Evolutionary conservation across 1,140 invertebrate genomes (phyloP).

Genomic region (Parapsyche elsis): DNA sequence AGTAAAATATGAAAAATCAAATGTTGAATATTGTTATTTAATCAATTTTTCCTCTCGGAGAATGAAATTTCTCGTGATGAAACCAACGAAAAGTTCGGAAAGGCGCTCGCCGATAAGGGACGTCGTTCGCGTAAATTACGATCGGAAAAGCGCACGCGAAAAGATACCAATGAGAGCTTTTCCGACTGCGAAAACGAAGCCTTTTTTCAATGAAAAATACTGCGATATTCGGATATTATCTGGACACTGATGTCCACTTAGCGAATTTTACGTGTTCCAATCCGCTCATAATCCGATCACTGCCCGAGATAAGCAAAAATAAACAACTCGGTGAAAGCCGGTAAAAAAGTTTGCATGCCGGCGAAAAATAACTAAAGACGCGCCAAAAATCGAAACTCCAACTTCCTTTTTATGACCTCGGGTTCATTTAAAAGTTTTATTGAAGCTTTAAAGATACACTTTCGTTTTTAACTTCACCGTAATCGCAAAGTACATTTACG

Average conservation of each 20-base stretch:
- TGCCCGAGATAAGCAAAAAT: neutral
- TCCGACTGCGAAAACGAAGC: neutral
- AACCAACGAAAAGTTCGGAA: constrained; percentile 14
- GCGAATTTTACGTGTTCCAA: constrained; percentile 17
- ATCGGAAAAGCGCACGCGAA: constrained; percentile 22
- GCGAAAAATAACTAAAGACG: neutral
- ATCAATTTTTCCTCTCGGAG: neutral
- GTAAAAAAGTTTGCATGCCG: neutral
- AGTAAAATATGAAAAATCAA: too few relatives aligned
- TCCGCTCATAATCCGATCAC: constrained; percentile 15
- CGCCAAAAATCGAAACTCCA: neutral
- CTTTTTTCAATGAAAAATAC: neutral
- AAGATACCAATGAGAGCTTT: neutral
- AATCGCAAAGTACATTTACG: too few relatives aligned
- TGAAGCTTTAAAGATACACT: neutral
- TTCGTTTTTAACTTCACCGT: too few relatives aligned
- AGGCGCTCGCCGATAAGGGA: neutral
- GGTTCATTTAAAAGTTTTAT: neutral
- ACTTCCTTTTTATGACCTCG: neutral
- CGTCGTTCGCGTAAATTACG: constrained; percentile 25
- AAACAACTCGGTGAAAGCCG: neutral
- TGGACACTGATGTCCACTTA: constrained; percentile 5
- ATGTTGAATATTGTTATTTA: neutral
- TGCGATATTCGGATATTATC: constrained; percentile 10
- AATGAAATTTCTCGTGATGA: constrained; percentile 19